Base-by-base conservation (phyloP, 37 sponge, comb jelly and placozoan species). In the Amphimedon queenslandica region DNA sequence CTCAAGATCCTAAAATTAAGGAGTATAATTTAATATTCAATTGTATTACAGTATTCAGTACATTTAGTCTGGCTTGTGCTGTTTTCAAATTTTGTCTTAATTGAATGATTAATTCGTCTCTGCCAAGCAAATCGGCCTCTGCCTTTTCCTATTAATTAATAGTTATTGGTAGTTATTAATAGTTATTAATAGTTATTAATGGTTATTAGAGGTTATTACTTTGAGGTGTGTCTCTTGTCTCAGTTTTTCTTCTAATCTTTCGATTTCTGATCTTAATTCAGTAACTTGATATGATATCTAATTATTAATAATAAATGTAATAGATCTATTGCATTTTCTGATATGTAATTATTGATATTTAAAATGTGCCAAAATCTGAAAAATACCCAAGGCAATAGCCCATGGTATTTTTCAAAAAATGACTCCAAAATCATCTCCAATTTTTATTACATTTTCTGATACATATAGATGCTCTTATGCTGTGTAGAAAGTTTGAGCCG, bases 1-100 rank as follows among this genome's bases (percentile, higher is more conserved):
- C 0, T 88, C 82, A 39, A 78, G 83, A 30, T 77, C 78, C 69
- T 67, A 40, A 20, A 6, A 39, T 39, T 27, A 60, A 39, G 34
- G 37, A 20, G 53, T 24, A n/a, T 47, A 8, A 47, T 47, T 8
- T 47, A 13, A 47, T 13, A 18, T 47, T 18, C 53, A 47, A 18
- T 47, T 47, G 13, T 47, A 47, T 47, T 18, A 47, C 53, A 47
- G 8, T 8, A 8, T 47, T 47, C 8, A 8, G 8, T 13, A 47
- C 53, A 47, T 8, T 18, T 47, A 47, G 53, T 47, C 13, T 47
- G 13, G 8, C 13, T 47, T 47, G 53, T 47, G 13, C 8, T 18
- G 8, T 13, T 47, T 47, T 13, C 61, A 60, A n/a, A n/a, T 25
- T n/a, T 60, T n/a, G 23, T n/a, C 61, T 60, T 60, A 60, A n/a